Conservation (phyloP, 2,888 invertebrate genomes). For the Campoletis raptor region DNA sequence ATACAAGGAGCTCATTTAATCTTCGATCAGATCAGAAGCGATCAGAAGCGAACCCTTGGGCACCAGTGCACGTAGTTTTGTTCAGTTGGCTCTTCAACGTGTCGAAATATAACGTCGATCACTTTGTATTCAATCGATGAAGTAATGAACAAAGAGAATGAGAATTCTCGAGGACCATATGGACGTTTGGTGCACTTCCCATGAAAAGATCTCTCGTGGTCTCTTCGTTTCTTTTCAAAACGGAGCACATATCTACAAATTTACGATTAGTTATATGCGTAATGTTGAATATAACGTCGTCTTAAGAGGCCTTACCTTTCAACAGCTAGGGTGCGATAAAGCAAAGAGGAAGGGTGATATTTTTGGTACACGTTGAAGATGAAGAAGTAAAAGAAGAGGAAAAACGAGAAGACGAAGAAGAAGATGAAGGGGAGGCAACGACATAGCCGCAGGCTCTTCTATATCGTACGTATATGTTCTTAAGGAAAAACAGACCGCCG, state of each 20-base stretch:
- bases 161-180: conserved; percentile 33
- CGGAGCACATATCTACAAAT: neutral
- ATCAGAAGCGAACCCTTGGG: conserved; percentile 9
- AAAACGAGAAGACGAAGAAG: conserved; percentile 12
- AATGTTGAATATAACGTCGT: conserved; percentile 38
- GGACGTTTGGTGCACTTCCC: conserved; percentile 29
- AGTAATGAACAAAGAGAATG: neutral
- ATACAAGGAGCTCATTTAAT: neutral
- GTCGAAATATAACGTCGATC: conserved; percentile 51
- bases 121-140: conserved; percentile 57
- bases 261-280: neutral
- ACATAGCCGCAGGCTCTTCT: conserved; percentile 62
- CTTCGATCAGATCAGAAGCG: conserved; percentile 35
- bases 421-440: conserved; percentile 35
- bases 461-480: conserved; percentile 70
- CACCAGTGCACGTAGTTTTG: conserved; percentile 2
- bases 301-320: conserved; percentile 65
- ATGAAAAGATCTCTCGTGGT: conserved; percentile 9
- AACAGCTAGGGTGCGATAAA: conserved; percentile 57
- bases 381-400: conserved; percentile 4
- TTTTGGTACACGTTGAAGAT: conserved; percentile 4
- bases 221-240: neutral
- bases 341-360: conserved; percentile 40
- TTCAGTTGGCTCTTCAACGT: conserved; percentile 32
- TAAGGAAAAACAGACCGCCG: conserved; percentile 78